Conservation (phyloP, 2,113 vertebrate genomes). For the Atlantisia rogersi region DNA sequence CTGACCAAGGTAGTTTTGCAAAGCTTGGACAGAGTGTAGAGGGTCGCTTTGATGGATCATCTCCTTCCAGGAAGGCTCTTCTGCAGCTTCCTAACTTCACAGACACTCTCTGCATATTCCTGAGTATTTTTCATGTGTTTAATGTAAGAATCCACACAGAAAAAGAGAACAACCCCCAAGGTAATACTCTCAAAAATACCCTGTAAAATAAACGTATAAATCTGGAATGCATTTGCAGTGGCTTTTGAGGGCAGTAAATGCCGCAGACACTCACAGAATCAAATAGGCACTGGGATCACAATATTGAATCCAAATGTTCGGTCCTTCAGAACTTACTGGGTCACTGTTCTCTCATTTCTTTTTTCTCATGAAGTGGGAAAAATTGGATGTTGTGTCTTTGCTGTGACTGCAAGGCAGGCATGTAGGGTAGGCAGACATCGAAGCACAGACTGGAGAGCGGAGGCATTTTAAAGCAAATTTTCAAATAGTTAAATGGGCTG, state of each 20-base stretch:
- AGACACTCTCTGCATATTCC: background rate
- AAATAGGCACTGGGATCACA: background rate
- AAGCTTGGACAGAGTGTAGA: background rate
- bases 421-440: background rate
- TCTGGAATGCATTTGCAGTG: background rate
- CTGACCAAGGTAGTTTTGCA: constrained; percentile 31
- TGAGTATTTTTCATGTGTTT: background rate
- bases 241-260: background rate
- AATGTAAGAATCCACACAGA: background rate
- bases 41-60: background rate
- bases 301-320: background rate
- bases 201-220: background rate
- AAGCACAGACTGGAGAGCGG: background rate
- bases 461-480: background rate
- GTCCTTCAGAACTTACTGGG: background rate
- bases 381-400: background rate
- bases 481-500: background rate
- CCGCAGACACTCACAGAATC: background rate
- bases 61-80: background rate
- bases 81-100: background rate
- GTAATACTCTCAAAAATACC: background rate
- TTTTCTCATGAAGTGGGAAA: background rate
- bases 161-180: background rate
- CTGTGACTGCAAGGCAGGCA: rapidly evolving
- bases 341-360: background rate